Conservation (phyloP, 2,797 vertebrate genomes). For the Gephyroberyx darwinii region DNA sequence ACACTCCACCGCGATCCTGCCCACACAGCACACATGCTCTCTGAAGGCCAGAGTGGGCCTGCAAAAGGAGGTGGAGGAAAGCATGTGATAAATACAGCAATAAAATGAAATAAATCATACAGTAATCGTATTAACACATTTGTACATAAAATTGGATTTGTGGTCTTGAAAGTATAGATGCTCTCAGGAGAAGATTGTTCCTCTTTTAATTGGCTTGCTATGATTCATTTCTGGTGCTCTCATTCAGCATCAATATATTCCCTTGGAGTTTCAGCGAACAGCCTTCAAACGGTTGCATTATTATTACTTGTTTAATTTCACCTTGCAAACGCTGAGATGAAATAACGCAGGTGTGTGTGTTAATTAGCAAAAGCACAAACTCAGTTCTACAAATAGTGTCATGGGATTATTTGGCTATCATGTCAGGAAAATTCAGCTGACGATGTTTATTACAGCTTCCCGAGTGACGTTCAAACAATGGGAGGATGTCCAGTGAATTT, state of each 20-base stretch:
- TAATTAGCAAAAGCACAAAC: conserved; percentile 41
- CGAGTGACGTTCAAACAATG: conserved; percentile 69
- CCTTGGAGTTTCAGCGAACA: conserved; percentile 39
- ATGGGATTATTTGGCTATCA: conserved; percentile 52
- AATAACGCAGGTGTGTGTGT: conserved; percentile 24
- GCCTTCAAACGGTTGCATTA: conserved; percentile 23
- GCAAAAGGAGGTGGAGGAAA: conserved; percentile 54
- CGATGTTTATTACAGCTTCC: conserved; percentile 63
- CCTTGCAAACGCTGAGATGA: conserved; percentile 11
- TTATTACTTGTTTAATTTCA: conserved; percentile 33
- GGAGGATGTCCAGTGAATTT: conserved; percentile 69
- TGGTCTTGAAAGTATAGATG: conserved; percentile 34
- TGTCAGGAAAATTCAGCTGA: conserved; percentile 65
- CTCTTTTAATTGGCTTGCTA: conserved; percentile 46
- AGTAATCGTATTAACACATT: conserved; percentile 47
- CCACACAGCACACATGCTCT: conserved; percentile 72
- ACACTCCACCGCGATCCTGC: conserved; percentile 57
- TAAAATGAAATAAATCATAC: conserved; percentile 51
- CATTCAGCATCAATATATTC: conserved; percentile 16
- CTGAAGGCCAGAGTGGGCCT: conserved; percentile 58
- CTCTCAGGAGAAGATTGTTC: conserved; percentile 26
- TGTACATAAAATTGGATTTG: conserved; percentile 56
- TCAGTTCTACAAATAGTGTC: conserved; percentile 39
- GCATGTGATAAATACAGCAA: conserved; percentile 39
- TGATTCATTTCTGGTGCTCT: conserved; percentile 40